Evolutionary conservation across 2,797 vertebrate species (phyloP).

Genomic region (Brachyrhaphis roseni): DNA sequence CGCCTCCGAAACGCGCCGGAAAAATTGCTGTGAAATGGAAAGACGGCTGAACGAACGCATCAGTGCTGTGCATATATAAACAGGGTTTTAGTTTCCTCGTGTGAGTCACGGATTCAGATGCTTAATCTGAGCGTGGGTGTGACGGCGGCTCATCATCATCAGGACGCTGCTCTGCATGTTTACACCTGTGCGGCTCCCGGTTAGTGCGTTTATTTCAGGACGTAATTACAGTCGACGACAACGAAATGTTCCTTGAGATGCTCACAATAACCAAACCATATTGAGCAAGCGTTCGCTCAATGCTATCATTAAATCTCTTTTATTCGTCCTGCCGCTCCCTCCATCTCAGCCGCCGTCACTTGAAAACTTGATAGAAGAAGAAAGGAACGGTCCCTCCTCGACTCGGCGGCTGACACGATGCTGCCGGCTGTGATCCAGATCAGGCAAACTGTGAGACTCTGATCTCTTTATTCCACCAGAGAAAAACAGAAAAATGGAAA

Average conservation of each 20-base stretch:
- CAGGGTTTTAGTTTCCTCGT: conserved; percentile 55
- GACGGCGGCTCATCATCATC: conserved; percentile 41
- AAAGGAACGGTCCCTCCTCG: conserved; percentile 30
- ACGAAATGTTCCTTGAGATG: conserved; percentile 48
- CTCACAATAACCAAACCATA: conserved; percentile 41
- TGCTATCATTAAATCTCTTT: conserved; percentile 47
- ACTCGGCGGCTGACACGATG: conserved; percentile 50
- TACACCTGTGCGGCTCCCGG: conserved; percentile 24
- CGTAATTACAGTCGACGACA: conserved; percentile 25
- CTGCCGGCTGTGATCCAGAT: conserved; percentile 58
- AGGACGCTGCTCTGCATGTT: conserved; percentile 36
- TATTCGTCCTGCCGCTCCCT: conserved; percentile 18
- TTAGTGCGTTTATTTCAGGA: conserved; percentile 28
- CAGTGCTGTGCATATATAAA: conserved; percentile 59
- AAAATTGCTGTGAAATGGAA: conserved; percentile 75
- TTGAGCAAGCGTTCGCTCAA: conserved; percentile 13
- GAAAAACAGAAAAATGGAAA: conserved; percentile 23
- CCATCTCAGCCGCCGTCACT: conserved; percentile 37
- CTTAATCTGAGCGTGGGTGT: conserved; percentile 70
- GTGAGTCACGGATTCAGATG: conserved; percentile 65
- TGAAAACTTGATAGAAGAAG: conserved; percentile 53
- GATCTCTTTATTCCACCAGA: conserved; percentile 56
- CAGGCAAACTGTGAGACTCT: conserved; percentile 42
- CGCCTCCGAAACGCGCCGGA: conserved; percentile 47
- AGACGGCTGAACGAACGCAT: conserved; percentile 64